Base-by-base conservation (phyloP, 2,113 vertebrate species). In the Odobenus rosmarus region DNA sequence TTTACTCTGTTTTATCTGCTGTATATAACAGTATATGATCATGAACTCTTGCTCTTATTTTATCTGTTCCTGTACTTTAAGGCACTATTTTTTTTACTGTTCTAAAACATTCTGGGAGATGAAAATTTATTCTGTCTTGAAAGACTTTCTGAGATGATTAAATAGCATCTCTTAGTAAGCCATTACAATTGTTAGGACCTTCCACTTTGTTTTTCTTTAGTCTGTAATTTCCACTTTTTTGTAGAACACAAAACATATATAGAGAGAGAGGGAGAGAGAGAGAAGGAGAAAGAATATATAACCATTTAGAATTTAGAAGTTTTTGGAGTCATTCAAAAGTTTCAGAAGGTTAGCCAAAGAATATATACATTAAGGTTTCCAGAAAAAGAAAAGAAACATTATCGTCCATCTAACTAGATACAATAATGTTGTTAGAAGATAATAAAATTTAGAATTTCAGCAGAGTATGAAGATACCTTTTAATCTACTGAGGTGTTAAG, bases 101-200 rank as follows among this genome's bases (percentile, higher is more conserved):
- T 87, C 18, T 81, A 46, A 81, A 88, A 90, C 23, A 84, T 77
- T 83, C 53, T 85, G 13, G 89, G 12, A 89, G 53, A 74, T 90
- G 39, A 64, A 96, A 92, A 87, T 89, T 5, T 26, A 19, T 93
- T 92, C 71, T 1, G 13, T 82, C 49, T 95, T 94, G 9, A 49
- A 96, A 71, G 51, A 69, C 28, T 87, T 97, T 86, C 61, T 72
- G 24, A 95, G 64, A 77, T 97, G 36, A 55, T 92, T 92, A 87
- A 86, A 79, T 53, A 71, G 28, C 4, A 88, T 91, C 53, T 86
- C 33, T 74, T 95, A 81, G 31, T 90, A 72, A 55, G 82, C 23
- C 28, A 64, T 88, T 94, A 55, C 7, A 87, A 0, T 51, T 3
- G 51, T 94, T 95, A 90, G 24, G n/a, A 93, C 86, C 12, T 77